Evolutionary conservation across 2,113 vertebrate species (phyloP), one percentile per base, ranked within the genome.

Genomic region (Picathartes gymnocephalus): DNA sequence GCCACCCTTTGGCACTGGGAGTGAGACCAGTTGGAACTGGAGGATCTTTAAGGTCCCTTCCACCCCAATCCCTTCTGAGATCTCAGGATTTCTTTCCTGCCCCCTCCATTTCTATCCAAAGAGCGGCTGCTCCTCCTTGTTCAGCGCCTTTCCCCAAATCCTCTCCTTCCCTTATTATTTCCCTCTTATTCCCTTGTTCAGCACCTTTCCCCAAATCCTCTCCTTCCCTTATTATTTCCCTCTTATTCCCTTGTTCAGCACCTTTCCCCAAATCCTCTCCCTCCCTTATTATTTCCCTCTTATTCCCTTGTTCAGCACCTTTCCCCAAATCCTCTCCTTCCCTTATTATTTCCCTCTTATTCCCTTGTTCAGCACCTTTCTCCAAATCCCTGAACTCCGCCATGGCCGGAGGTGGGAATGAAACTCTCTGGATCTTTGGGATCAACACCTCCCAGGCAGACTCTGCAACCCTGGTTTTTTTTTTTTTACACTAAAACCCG

Each of bases 401-500:
- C 2, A 0, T 18, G 30, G 20, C 22, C 28, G n/a, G 53, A 20
- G 57, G 24, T 66, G 88, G 86, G 33, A 65, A 15, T 0, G 6
- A 19, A 87, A 33, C 79, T 27, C 37, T 35, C 40, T 61, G 83
- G 37, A 37, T 87, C 21, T 3, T 14, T 30, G 79, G 70, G 61
- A 76, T n/a, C 58, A 40, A 4, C 61, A 28, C 54, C 57, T 91
- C 58, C 40, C 37, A 45, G 66, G 73, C 62, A 58, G 71, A 11
- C 30, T 18, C 57, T 16, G 2, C 0, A 0, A 61, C 27, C 44
- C 77, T n/a, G n/a, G n/a, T n/a, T 17, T 44, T 17, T 20, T 39
- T 21, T 25, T 61, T 53, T 73, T 40, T 5, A 24, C 60, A 8
- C 50, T 16, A 64, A 89, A 87, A 35, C 50, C 54, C 1, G 1